A percentile compares a stretch with the other conserved stretches of the same genome.
Conservation (phyloP, 2,113 vertebrate species). For the Microtus oregoni region DNA sequence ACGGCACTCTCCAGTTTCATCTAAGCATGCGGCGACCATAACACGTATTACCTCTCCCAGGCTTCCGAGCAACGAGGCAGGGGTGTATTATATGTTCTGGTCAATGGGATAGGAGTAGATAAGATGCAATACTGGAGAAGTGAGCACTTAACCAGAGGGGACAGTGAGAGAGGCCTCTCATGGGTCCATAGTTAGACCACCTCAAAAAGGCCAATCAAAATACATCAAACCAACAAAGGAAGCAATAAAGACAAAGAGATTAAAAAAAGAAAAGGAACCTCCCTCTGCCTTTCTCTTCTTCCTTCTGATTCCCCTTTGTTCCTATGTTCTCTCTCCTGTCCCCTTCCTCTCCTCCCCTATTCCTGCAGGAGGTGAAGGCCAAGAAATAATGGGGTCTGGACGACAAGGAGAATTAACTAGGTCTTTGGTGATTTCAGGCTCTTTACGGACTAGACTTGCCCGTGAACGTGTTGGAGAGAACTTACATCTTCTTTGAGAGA, state of each 20-base stretch:
- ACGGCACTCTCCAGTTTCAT: background rate
- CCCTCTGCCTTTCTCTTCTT: too few species aligned
- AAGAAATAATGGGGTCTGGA: background rate
- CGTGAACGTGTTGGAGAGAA: background rate
- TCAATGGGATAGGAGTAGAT: background rate
- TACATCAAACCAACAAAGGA: background rate
- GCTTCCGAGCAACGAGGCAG: background rate
- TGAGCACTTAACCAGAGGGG: background rate
- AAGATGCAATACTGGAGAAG: background rate
- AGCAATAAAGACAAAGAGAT: background rate
- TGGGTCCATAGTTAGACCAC: background rate
- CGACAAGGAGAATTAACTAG: background rate
- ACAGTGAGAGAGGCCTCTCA: too few species aligned
- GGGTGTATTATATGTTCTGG: background rate
- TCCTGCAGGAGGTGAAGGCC: background rate
- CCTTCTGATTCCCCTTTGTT: background rate
- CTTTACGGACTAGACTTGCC: background rate
- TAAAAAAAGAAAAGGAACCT: background rate
- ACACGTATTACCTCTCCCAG: background rate
- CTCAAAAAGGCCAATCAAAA: background rate
- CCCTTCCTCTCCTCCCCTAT: too few species aligned
- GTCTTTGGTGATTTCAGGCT: background rate
- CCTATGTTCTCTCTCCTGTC: background rate
- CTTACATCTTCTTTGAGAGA: background rate
- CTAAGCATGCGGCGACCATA: background rate